Conservation (phyloP, 2,888 invertebrate species). For the Eumacrocentrus americanus region DNA sequence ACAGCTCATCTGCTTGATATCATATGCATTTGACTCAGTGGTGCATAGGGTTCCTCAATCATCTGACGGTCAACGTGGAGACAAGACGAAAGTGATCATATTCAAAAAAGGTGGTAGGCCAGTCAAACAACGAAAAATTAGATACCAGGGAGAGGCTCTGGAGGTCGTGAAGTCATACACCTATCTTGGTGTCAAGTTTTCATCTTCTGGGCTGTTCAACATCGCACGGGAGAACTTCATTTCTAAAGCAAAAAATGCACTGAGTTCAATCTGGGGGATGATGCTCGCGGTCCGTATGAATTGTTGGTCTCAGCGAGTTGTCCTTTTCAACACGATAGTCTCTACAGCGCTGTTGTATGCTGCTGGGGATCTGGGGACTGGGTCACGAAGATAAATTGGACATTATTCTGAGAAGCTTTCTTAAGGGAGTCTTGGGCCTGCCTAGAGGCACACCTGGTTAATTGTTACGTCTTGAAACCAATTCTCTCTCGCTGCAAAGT, state of each 20-base stretch:
- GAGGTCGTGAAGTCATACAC: slow-evolving; percentile 22
- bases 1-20: too few species aligned
- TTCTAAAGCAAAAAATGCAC: background rate
- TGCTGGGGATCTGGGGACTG: background rate
- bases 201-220: background rate
- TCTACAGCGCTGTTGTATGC: background rate
- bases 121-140: slow-evolving; percentile 7
- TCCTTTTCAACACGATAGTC: background rate
- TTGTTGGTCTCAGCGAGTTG: background rate
- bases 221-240: background rate
- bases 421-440: background rate
- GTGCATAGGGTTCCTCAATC: too few species aligned
- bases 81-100: slow-evolving; percentile 19
- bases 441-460: background rate
- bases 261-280: background rate
- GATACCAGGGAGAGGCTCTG: slow-evolving; percentile 9
- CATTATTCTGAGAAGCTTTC: background rate
- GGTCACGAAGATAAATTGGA: background rate
- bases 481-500: background rate
- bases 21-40: too few species aligned
- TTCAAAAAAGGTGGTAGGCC: slow-evolving; percentile 24
- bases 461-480: background rate
- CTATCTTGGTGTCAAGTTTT: slow-evolving; percentile 26
- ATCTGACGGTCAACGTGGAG: background rate
- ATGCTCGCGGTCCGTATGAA: background rate